phyloP scores from a whole-genome alignment of 2,797 vertebrate species.

The Pelochelys cantorii region DNA sequence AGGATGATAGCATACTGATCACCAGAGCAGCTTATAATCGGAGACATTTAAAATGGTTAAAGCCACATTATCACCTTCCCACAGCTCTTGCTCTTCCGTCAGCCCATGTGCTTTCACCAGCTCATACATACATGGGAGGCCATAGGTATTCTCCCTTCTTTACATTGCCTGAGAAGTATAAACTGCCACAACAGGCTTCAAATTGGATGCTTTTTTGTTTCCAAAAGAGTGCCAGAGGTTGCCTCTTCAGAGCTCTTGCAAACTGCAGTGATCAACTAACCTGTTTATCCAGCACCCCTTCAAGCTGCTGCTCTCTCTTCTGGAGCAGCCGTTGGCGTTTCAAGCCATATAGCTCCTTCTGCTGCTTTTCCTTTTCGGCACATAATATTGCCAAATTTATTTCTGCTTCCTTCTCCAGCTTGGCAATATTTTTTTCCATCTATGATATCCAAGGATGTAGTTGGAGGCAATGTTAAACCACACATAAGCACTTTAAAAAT shows the following conservation, averaged over 20 bases:
- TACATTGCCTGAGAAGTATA: background rate
- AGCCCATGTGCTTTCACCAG: background rate
- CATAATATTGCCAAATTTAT: conserved; percentile 78
- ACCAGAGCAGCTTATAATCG: too few relatives aligned
- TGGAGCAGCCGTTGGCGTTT: conserved; percentile 76
- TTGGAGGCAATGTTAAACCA: background rate
- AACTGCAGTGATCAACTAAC: conserved; percentile 64
- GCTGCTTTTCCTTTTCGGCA: conserved; percentile 79
- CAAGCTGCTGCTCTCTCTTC: conserved; percentile 78
- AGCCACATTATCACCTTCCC: background rate
- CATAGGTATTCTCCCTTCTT: background rate
- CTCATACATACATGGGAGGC: background rate
- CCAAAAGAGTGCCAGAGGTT: background rate
- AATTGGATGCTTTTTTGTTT: background rate
- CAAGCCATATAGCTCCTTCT: conserved; percentile 75
- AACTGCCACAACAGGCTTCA: background rate
- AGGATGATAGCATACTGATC: background rate
- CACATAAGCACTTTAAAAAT: background rate
- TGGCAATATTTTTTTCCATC: conserved; percentile 81
- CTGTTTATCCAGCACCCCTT: conserved; percentile 84
- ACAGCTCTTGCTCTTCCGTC: background rate
- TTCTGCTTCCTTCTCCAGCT: conserved; percentile 84
- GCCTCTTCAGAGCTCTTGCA: background rate
- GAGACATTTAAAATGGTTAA: too few relatives aligned
- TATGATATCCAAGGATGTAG: conserved; percentile 47